These are phyloP conservation scores for Lycia hirtaria DNA, from an alignment of 2,888 invertebrate species.

Conservation along the genomic window DNA sequence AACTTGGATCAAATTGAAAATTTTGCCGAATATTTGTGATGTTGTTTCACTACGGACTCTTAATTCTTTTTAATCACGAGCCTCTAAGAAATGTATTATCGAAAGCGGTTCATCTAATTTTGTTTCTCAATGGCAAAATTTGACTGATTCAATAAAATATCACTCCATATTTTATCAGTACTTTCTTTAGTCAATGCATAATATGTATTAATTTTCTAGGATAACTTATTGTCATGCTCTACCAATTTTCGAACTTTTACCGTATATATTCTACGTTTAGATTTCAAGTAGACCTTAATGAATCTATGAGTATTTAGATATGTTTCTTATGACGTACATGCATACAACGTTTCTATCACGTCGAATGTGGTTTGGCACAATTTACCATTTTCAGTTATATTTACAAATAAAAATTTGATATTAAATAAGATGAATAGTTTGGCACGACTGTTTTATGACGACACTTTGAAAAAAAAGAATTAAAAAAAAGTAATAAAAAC, in stretches of 20 bases:
- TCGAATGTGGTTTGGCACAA: no score
- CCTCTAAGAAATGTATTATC: not conserved
- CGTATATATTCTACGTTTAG: not conserved
- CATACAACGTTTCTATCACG: no score
- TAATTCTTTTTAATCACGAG: no score
- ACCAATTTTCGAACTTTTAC: not conserved
- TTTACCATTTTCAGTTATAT: no score
- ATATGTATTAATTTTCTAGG: conserved; percentile 23
- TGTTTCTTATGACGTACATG: no score
- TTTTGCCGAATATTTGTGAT: no score
- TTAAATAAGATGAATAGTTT: no score
- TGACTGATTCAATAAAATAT: not conserved
- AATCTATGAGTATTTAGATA: conserved; percentile 8
- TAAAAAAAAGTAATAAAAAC: not conserved
- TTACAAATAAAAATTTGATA: no score
- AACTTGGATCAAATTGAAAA: no score
- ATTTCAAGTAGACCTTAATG: not conserved
- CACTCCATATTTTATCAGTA: conserved; percentile 12
- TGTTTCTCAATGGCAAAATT: not conserved
- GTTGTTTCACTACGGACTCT: no score
- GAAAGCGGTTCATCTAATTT: not conserved
- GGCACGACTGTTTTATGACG: no score
- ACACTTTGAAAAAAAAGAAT: not conserved
- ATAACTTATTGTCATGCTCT: conserved; percentile 11
- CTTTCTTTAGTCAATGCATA: conserved; percentile 12